phyloP scores from a whole-genome alignment of 2,888 invertebrate species.

The Dorcus hopei region DNA sequence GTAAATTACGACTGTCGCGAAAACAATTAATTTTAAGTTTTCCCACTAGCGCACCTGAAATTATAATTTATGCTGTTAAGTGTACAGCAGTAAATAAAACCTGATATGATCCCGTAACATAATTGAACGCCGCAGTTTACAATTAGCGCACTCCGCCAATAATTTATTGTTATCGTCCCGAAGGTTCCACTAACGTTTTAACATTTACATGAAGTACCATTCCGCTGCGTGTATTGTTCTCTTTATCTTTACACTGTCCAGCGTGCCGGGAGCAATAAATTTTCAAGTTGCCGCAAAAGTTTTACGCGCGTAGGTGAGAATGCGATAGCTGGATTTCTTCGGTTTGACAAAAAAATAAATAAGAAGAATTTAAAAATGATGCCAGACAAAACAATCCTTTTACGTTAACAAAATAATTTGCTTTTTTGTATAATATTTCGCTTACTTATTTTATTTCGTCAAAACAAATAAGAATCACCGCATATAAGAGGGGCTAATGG shows the following conservation, averaged over 20 bases:
- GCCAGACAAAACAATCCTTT: too few species aligned
- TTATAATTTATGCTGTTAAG: slow-evolving; percentile 11
- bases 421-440: too few species aligned
- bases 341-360: too few species aligned
- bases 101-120: slow-evolving; percentile 14
- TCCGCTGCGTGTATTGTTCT: slow-evolving; percentile 11
- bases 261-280: slow-evolving; percentile 8
- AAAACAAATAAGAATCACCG: too few species aligned
- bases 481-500: too few species aligned
- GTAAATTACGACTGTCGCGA: too few species aligned
- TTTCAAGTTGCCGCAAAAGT: slow-evolving; percentile 8
- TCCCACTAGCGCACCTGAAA: slow-evolving; percentile 4
- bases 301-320: slow-evolving; percentile 14
- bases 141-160: slow-evolving; percentile 13
- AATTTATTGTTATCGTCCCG: slow-evolving; percentile 15
- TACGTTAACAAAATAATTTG: too few species aligned
- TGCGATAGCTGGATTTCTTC: background rate
- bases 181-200: slow-evolving; percentile 13
- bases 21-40: background rate
- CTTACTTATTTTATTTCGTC: too few species aligned
- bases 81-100: slow-evolving; percentile 8
- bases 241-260: slow-evolving; percentile 10
- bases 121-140: slow-evolving; percentile 15
- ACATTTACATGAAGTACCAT: slow-evolving; percentile 15
- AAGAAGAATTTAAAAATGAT: too few species aligned